Evolutionary conservation across 2,113 vertebrate genomes (phyloP).

Genomic region (Plectropomus leopardus): DNA sequence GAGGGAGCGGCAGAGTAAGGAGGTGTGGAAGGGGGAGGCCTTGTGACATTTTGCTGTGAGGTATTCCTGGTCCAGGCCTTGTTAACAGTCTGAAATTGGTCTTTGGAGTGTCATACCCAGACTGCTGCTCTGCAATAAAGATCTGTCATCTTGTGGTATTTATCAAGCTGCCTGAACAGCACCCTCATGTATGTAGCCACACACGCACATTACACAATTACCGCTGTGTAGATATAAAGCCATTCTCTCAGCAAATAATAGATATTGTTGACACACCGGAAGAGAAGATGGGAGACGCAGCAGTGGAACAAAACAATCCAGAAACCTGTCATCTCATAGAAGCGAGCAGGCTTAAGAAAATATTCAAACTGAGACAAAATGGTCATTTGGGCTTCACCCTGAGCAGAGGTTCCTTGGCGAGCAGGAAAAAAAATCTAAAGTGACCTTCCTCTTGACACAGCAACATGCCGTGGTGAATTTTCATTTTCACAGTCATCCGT

Average conservation of each 20-base stretch:
- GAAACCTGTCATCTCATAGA: conserved; percentile 36
- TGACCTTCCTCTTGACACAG: conserved; percentile 70
- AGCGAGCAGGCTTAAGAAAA: conserved; percentile 32
- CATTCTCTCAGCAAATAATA: conserved; percentile 64
- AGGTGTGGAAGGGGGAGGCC: conserved; percentile 51
- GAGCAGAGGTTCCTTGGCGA: conserved; percentile 29
- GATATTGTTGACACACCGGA: conserved; percentile 51
- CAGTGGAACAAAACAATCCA: conserved; percentile 49
- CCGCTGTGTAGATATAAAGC: conserved; percentile 46
- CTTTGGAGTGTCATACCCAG: conserved; percentile 63
- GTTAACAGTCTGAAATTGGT: conserved; percentile 72
- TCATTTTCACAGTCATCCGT: conserved; percentile 73
- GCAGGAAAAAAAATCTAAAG: conserved; percentile 35
- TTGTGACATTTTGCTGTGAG: conserved; percentile 68
- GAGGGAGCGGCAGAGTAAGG: conserved; percentile 15
- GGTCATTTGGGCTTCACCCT: conserved; percentile 30
- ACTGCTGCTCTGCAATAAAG: conserved; percentile 57
- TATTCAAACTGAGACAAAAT: conserved; percentile 37
- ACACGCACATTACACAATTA: conserved; percentile 42
- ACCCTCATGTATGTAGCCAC: conserved; percentile 42
- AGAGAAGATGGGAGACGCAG: conserved; percentile 23
- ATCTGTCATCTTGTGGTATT: conserved; percentile 62
- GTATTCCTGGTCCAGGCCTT: conserved; percentile 62
- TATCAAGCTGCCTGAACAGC: conserved; percentile 47
- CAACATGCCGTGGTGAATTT: conserved; percentile 61